Conservation (phyloP, 2,113 vertebrate genomes). For the Corythaeola cristata region DNA sequence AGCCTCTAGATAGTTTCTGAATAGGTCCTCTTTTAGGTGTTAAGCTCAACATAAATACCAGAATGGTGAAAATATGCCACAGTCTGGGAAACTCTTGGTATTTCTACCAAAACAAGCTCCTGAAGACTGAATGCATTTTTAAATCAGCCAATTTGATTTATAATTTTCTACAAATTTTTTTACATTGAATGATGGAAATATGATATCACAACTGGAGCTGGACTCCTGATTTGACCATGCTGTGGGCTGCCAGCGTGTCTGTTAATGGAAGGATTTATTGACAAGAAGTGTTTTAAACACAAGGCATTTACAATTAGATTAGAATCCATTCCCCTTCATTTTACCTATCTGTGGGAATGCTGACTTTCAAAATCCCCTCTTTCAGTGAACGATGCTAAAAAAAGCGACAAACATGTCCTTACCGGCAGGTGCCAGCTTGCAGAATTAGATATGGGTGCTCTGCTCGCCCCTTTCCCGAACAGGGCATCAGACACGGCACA, state of each 20-base stretch:
- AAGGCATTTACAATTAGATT: conserved; percentile 62
- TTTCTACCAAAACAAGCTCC: background rate
- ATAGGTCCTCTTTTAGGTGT: background rate
- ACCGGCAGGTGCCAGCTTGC: conserved; percentile 5
- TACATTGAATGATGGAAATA: background rate
- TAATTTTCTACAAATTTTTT: background rate
- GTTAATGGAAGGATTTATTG: conserved; percentile 42
- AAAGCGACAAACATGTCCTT: background rate
- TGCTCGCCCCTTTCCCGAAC: background rate
- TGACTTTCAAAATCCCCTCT: conserved; percentile 37
- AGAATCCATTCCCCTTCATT: conserved; percentile 59
- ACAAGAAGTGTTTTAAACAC: conserved; percentile 38
- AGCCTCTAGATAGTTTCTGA: background rate
- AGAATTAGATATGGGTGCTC: background rate
- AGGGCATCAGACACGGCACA: background rate
- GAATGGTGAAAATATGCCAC: background rate
- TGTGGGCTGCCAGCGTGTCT: background rate
- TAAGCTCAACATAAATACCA: background rate
- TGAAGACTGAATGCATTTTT: background rate
- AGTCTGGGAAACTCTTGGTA: background rate
- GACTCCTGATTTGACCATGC: background rate
- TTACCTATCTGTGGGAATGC: conserved; percentile 20
- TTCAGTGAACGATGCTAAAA: conserved; percentile 40
- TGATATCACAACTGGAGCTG: background rate
- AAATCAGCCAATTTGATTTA: background rate